phyloP scores from a whole-genome alignment of 2,797 vertebrate species.

The Picus viridis region DNA sequence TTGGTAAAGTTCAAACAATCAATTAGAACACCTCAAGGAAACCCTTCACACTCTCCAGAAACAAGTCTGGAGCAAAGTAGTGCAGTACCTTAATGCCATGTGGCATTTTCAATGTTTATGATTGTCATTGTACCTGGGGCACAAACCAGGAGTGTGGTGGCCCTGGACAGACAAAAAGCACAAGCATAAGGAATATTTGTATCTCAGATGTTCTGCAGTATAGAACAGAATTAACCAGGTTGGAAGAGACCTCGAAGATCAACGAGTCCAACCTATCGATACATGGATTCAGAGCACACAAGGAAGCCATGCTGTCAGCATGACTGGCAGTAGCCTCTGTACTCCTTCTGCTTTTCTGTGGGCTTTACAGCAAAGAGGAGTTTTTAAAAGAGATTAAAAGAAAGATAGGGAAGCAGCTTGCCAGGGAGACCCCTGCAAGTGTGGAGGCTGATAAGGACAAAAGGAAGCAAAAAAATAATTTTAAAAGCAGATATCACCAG shows the following conservation, averaged over 20 bases:
- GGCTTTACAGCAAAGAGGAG: background rate
- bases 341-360: background rate
- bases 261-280: too few relatives aligned
- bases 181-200: background rate
- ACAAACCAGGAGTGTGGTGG: background rate
- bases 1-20: background rate
- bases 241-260: too few relatives aligned
- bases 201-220: background rate
- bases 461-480: background rate
- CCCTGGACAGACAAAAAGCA: background rate
- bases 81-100: background rate
- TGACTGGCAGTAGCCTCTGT: background rate
- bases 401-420: background rate
- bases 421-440: background rate
- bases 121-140: background rate
- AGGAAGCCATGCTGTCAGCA: background rate
- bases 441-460: background rate
- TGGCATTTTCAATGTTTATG: background rate
- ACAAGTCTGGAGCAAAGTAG: background rate
- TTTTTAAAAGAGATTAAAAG: background rate
- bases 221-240: too few relatives aligned
- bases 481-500: background rate
- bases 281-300: background rate
- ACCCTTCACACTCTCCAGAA: background rate
- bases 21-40: background rate